A percentile compares a stretch with the other conserved stretches of the same genome.
phyloP scores from a whole-genome alignment of 2,113 vertebrate genomes.

The Prunella fulvescens region DNA sequence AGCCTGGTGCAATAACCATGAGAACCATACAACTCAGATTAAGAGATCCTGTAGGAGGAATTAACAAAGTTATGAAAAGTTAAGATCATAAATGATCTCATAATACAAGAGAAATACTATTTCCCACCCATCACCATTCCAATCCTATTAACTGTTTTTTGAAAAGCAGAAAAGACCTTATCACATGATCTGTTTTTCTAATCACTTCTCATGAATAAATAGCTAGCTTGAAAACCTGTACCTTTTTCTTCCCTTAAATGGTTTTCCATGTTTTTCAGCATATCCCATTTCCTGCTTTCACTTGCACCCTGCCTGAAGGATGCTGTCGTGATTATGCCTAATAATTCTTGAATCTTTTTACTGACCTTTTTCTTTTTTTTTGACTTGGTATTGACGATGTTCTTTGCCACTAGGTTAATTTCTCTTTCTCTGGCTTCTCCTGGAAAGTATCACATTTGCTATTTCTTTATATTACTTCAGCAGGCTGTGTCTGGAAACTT shows the following conservation, averaged over 20 bases:
- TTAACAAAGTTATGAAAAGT: background rate
- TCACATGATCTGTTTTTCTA: background rate
- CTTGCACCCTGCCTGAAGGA: background rate
- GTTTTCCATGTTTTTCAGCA: background rate
- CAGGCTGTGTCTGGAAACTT: conserved; percentile 48
- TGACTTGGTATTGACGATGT: background rate
- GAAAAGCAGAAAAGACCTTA: background rate
- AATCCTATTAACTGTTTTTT: background rate
- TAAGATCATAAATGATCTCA: background rate
- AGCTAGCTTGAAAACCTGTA: background rate
- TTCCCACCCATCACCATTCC: background rate
- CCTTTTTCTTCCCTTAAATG: background rate
- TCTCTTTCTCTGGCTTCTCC: conserved; percentile 30
- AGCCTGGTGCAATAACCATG: background rate
- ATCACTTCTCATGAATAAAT: background rate
- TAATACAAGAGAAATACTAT: background rate
- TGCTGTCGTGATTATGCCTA: background rate
- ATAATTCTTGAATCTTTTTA: background rate
- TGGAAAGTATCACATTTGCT: conserved; percentile 42
- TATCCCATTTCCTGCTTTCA: background rate
- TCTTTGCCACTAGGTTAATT: background rate
- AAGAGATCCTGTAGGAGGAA: background rate
- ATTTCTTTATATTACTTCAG: conserved; percentile 55
- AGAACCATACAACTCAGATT: background rate
- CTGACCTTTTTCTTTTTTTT: background rate